Evolutionary conservation across 2,797 vertebrate genomes (phyloP), one percentile per base, ranked within the genome.

Genomic region (Sitta carolinensis): DNA sequence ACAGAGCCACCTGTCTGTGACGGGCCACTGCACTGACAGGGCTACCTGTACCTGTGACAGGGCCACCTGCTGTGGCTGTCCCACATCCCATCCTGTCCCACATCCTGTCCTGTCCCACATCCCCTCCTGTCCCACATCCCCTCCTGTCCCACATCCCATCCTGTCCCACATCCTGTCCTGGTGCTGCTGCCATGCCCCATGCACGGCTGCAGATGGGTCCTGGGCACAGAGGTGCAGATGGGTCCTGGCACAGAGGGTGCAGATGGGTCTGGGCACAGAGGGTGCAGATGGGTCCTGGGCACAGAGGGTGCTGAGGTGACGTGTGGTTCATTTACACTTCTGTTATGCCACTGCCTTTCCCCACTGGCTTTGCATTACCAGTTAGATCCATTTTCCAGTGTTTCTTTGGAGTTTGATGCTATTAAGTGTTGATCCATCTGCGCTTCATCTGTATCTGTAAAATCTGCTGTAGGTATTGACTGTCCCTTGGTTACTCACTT

Each of bases 301-400:
- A 0, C 30, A 3, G 1, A 5, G 18, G 38, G 1, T 40, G 36
- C 36, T 26, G 20, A 5, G 18, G 20, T 4, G 27, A 0, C 12
- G 3, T 8, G 52, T 9, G 34, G 30, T 11, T 4, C 43, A 4
- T 10, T 11, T 5, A 0, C 6, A 4, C 11, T 17, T 26, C 50
- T 5, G 5, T 4, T 6, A 0, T 2, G 13, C 8, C 17, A 0
- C 11, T 45, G 64, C 32, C 67, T 36, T 29, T 70, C 3, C 52
- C 42, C 59, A 4, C 22, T 3, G 14, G 26, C 40, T 50, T 13
- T 15, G 2, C 6, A 2, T 6, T 2, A 15, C 7, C 50, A 13
- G 8, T 7, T 5, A 11, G 45, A 47, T 2, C 25, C 2, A 8
- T 21, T 23, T 38, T 10, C 51, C 51, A 20, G 42, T 2, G 16